Evolutionary conservation across 2,113 vertebrate genomes (phyloP).

Genomic region (Phaethon lepturus): DNA sequence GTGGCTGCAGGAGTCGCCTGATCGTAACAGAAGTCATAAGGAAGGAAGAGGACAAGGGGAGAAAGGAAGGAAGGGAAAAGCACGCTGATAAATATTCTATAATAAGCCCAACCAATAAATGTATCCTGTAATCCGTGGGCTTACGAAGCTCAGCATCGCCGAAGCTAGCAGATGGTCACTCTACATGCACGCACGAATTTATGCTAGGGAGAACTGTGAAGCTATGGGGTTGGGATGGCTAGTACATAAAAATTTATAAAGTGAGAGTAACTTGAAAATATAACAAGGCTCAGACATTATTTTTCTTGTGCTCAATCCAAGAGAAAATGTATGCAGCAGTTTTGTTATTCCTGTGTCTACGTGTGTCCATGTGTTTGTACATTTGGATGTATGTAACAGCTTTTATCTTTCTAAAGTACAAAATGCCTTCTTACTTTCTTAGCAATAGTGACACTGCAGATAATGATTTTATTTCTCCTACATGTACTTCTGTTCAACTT

Average conservation of each 20-base stretch:
- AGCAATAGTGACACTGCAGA: not conserved
- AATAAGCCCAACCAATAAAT: slow-evolving; percentile 35
- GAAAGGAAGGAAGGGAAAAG: not conserved
- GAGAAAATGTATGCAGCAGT: not conserved
- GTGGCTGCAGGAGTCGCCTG: not conserved
- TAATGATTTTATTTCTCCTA: not conserved
- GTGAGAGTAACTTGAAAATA: not conserved
- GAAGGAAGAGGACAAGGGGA: not conserved
- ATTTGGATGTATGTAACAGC: not conserved
- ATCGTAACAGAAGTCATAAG: not conserved
- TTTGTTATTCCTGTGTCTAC: not conserved
- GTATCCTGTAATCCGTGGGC: not conserved
- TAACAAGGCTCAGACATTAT: not conserved
- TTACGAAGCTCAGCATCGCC: slow-evolving; percentile 26
- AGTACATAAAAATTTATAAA: not conserved
- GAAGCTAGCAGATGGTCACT: slow-evolving; percentile 1
- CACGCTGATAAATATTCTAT: slow-evolving; percentile 17
- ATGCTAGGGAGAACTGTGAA: not conserved
- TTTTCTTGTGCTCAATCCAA: not conserved
- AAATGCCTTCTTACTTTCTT: not conserved
- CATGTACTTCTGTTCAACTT: rapidly evolving
- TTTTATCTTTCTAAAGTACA: not conserved
- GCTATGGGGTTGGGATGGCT: not conserved
- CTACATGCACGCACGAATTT: not conserved
- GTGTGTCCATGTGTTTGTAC: not conserved